Conservation (phyloP, 2,888 invertebrate genomes). For the Baronia brevicornis region DNA sequence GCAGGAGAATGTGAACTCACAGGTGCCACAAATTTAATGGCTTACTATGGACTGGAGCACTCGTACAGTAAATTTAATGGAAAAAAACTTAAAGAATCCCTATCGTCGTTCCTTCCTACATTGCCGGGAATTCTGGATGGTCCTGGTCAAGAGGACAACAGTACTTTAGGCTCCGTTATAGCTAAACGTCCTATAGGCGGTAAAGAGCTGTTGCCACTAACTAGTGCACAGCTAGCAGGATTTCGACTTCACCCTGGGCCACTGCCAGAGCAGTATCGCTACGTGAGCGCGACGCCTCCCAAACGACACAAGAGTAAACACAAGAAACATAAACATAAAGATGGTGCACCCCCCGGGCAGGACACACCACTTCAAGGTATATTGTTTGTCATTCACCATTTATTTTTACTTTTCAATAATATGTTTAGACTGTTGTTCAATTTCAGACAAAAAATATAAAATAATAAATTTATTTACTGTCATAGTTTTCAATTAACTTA, state of each 20-base stretch:
- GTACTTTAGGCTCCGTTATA: slow-evolving; percentile 93
- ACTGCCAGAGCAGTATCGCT: slow-evolving; percentile 95
- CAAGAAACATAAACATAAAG: slow-evolving; percentile 95
- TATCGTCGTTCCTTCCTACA: slow-evolving; percentile 96
- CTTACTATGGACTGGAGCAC: slow-evolving; percentile 96
- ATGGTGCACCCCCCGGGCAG: slow-evolving; percentile 85
- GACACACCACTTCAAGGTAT: slow-evolving; percentile 84
- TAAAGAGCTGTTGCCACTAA: slow-evolving; percentile 87
- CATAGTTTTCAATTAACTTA: too few species aligned
- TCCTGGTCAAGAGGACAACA: slow-evolving; percentile 89
- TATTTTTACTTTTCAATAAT: too few species aligned
- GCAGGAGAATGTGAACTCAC: slow-evolving; percentile 93
- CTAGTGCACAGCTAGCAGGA: slow-evolving; percentile 91
- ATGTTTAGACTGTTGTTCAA: too few species aligned
- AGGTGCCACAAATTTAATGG: slow-evolving; percentile 97
- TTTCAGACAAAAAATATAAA: too few species aligned
- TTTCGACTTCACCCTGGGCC: slow-evolving; percentile 97
- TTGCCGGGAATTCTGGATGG: slow-evolving; percentile 96
- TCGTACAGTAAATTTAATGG: slow-evolving; percentile 98
- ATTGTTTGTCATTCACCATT: too few species aligned
- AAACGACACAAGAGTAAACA: slow-evolving; percentile 97
- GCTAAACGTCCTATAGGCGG: slow-evolving; percentile 96
- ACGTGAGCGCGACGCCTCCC: slow-evolving; percentile 92
- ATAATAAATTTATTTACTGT: slow-evolving; percentile 1
- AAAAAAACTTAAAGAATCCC: slow-evolving; percentile 94